Percentiles rank a stretch among this genome's conserved stretches.
Evolutionary conservation across 2,113 vertebrate species (phyloP).

Genomic region (Epinephelus cyanopodus): DNA sequence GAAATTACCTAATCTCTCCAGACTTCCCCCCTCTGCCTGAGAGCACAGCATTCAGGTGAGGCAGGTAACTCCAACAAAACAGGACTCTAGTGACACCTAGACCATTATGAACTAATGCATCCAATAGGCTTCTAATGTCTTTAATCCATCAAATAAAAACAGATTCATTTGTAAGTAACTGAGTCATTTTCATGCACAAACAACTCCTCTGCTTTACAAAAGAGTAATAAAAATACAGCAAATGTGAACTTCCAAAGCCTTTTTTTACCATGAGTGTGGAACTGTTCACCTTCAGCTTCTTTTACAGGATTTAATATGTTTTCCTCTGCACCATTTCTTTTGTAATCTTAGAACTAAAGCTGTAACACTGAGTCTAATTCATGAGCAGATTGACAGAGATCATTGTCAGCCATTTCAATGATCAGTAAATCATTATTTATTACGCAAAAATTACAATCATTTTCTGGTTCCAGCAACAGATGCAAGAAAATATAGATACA

Average conservation of each 20-base stretch:
- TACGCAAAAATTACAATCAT: too few species aligned
- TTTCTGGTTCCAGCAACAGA: too few species aligned
- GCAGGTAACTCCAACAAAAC: constrained; percentile 29
- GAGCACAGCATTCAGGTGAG: constrained; percentile 32
- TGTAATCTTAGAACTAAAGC: background rate
- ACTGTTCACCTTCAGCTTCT: background rate
- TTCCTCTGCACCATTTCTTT: background rate
- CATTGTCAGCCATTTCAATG: background rate
- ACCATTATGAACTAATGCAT: constrained; percentile 19
- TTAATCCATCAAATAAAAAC: background rate
- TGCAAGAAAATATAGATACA: too few species aligned
- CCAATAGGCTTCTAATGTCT: background rate
- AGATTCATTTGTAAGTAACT: background rate
- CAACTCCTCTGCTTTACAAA: background rate
- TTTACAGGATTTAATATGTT: background rate
- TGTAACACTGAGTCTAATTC: background rate
- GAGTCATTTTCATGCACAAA: background rate
- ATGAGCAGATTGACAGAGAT: background rate
- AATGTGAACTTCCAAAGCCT: background rate
- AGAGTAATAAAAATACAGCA: background rate
- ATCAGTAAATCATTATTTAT: background rate
- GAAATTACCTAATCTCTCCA: constrained; percentile 69
- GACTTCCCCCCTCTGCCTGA: constrained; percentile 36
- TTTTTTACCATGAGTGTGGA: background rate
- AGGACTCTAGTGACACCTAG: constrained; percentile 52